These are phyloP conservation scores for Brachionus koreanus DNA, from an alignment of 1,140 invertebrate species.

Conservation along the genomic window DNA sequence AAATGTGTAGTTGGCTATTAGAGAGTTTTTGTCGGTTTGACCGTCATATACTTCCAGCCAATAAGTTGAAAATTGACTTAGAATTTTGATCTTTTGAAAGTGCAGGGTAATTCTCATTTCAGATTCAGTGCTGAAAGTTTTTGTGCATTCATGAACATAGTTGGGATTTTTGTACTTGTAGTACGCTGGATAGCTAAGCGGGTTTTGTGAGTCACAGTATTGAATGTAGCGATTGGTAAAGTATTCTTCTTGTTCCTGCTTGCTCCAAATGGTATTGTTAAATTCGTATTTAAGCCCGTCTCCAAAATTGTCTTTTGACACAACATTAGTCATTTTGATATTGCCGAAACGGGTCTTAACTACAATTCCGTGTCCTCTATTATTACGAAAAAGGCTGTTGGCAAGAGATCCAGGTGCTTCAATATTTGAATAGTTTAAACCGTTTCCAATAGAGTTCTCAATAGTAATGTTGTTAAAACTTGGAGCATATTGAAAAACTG, in stretches of 20 bases:
- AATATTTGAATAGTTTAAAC: slow-evolving; percentile 39
- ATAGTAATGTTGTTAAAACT: slow-evolving; percentile 4
- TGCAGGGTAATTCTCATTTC: slow-evolving; percentile 19
- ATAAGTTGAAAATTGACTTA: slow-evolving; percentile 8
- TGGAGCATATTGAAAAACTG: slow-evolving; percentile 41
- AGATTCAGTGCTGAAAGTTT: neutral
- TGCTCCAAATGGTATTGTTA: slow-evolving; percentile 39
- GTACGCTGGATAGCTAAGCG: slow-evolving; percentile 31
- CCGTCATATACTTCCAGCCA: slow-evolving; percentile 41
- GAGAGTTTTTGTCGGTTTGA: neutral
- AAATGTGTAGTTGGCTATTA: slow-evolving; percentile 38
- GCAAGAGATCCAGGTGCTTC: neutral
- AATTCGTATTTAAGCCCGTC: slow-evolving; percentile 67
- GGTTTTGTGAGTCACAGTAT: slow-evolving; percentile 36
- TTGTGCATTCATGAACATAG: slow-evolving; percentile 7
- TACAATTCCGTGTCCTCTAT: slow-evolving; percentile 69
- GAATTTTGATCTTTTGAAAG: slow-evolving; percentile 33
- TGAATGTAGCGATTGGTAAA: neutral
- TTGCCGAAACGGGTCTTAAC: slow-evolving; percentile 75
- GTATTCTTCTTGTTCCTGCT: slow-evolving; percentile 40
- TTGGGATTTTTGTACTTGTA: slow-evolving; percentile 78
- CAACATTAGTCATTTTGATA: slow-evolving; percentile 81
- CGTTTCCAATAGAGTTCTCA: slow-evolving; percentile 27
- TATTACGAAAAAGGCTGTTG: slow-evolving; percentile 15
- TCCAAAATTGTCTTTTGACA: slow-evolving; percentile 83